Evolutionary conservation across 2,113 vertebrate genomes (phyloP).

Genomic region (Corythoichthys intestinalis): DNA sequence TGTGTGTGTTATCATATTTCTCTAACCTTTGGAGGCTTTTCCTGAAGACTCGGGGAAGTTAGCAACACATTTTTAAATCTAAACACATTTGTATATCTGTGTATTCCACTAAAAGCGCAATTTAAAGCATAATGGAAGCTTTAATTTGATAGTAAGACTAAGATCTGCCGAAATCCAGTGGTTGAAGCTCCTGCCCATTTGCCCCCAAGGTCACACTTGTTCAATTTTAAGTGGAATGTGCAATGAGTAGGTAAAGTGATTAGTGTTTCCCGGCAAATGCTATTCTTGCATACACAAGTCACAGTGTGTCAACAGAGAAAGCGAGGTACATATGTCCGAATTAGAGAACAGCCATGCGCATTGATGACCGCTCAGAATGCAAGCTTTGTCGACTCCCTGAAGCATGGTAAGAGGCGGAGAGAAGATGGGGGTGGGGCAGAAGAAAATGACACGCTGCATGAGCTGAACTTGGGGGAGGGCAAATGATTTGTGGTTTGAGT

Average conservation of each 20-base stretch:
- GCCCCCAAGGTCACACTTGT: slow-evolving; percentile 1
- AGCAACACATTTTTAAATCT: not conserved
- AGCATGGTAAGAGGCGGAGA: slow-evolving; percentile 6
- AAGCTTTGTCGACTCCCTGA: slow-evolving; percentile 16
- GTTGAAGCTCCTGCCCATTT: not conserved
- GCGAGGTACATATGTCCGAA: slow-evolving; percentile 6
- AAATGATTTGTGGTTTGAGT: not conserved
- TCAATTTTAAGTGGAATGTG: slow-evolving; percentile 17
- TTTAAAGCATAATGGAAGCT: not conserved
- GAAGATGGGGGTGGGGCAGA: not conserved
- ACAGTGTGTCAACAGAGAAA: slow-evolving; percentile 5
- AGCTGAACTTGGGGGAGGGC: slow-evolving; percentile 1
- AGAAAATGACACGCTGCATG: not conserved
- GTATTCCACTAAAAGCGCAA: not conserved
- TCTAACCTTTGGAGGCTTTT: no score
- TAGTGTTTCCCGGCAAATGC: not conserved
- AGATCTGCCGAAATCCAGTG: not conserved
- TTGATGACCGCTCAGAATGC: slow-evolving; percentile 34
- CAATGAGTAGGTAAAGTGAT: not conserved
- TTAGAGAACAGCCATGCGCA: slow-evolving; percentile 26
- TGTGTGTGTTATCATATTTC: no score
- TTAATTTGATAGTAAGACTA: not conserved
- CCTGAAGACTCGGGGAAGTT: no score
- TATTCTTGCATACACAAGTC: slow-evolving; percentile 5
- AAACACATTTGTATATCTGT: not conserved